Conservation (phyloP, 2,797 vertebrate genomes). For the Rhabdomys pumilio region DNA sequence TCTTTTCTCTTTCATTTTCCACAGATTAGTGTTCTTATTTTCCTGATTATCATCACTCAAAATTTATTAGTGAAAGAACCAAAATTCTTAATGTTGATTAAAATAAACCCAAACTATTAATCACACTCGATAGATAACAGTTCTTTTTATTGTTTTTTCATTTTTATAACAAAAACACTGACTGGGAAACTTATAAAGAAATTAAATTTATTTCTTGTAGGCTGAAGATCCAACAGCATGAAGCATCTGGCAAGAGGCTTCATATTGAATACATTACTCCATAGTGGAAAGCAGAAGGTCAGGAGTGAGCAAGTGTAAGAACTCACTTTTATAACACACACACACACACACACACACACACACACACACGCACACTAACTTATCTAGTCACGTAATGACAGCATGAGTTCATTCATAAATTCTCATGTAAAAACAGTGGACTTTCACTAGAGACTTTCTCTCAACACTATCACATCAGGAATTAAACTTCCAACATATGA, state of each 20-base stretch:
- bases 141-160: not conserved
- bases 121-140: not conserved
- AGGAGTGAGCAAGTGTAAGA: not conserved
- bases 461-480: not conserved
- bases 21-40: conserved; percentile 23
- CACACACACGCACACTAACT: not conserved
- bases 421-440: not conserved
- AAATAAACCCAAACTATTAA: conserved; percentile 7
- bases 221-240: too few species aligned
- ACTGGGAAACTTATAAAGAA: not conserved
- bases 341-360: not conserved
- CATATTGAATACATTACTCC: not conserved
- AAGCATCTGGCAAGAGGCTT: not conserved
- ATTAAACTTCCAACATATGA: not conserved
- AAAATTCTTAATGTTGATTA: conserved; percentile 47
- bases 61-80: conserved; percentile 9
- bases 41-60: conserved; percentile 20
- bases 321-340: not conserved
- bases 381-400: not conserved
- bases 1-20: not conserved
- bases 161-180: not conserved
- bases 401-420: not conserved
- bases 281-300: not conserved
- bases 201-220: not conserved
- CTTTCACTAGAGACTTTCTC: not conserved